Evolutionary conservation across 1,140 invertebrate species (phyloP).

Genomic region (Nomia melanderi): DNA sequence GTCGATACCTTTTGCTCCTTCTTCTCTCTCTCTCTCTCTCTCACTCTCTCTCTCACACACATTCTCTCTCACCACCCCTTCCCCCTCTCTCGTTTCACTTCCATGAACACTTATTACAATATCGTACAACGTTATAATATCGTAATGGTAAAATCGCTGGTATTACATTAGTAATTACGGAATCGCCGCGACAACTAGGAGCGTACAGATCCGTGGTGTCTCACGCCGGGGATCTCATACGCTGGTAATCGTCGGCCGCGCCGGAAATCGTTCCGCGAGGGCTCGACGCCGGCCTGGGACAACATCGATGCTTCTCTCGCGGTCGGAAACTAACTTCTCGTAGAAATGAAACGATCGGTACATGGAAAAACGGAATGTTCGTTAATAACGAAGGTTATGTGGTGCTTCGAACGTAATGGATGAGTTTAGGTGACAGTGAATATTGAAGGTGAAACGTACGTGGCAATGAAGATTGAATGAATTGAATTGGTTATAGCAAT

Average conservation of each 20-base stretch:
- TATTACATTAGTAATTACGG: slow-evolving; percentile 50
- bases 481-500: too few relatives aligned
- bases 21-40: neutral
- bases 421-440: too few relatives aligned
- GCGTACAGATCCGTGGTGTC: slow-evolving; percentile 29
- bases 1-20: neutral
- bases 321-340: too few relatives aligned
- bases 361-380: too few relatives aligned
- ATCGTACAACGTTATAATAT: slow-evolving; percentile 59
- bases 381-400: too few relatives aligned
- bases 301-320: too few relatives aligned
- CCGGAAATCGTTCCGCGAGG: slow-evolving; percentile 15
- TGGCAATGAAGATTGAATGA: too few relatives aligned
- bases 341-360: neutral
- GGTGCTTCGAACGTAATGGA: too few relatives aligned
- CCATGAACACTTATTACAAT: slow-evolving; percentile 61
- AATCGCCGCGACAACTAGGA: slow-evolving; percentile 33
- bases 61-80: neutral
- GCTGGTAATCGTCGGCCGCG: slow-evolving; percentile 22
- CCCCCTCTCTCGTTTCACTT: neutral
- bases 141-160: slow-evolving; percentile 59
- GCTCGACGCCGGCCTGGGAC: too few relatives aligned
- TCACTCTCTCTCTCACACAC: neutral
- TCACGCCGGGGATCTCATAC: slow-evolving; percentile 23
- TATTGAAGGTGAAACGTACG: too few relatives aligned